Percentiles rank a stretch among this genome's conserved stretches.
Conservation (phyloP, 2,888 invertebrate species). For the Drosophila yooni region DNA sequence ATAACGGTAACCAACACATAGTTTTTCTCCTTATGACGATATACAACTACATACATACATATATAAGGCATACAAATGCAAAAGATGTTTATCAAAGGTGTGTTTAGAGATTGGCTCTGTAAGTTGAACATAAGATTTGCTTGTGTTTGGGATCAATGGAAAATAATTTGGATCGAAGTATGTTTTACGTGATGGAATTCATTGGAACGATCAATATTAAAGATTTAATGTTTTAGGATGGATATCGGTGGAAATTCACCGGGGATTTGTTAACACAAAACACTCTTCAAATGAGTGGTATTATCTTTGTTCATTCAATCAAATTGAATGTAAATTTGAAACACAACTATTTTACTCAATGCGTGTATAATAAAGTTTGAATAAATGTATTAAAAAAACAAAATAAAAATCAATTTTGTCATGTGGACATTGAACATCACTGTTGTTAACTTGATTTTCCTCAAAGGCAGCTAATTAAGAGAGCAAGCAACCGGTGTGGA, state of each 20-base stretch:
- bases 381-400: constrained; percentile 24
- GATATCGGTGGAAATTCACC: not conserved
- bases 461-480: not conserved
- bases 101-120: constrained; percentile 22
- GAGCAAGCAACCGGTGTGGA: not conserved
- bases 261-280: not conserved
- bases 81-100: constrained; percentile 13
- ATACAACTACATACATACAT: constrained; percentile 10
- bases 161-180: not conserved
- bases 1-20: not conserved
- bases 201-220: constrained; percentile 3
- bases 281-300: not conserved
- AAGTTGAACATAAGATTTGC: constrained; percentile 1
- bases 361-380: constrained; percentile 30
- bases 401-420: not conserved
- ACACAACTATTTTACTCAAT: constrained; percentile 28
- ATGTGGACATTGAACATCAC: not conserved
- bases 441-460: not conserved
- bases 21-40: constrained; percentile 16
- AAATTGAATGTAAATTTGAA: constrained; percentile 46
- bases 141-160: not conserved
- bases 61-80: not conserved
- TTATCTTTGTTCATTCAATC: constrained; percentile 39
- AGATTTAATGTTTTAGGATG: not conserved
- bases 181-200: not conserved